A percentile compares a stretch with the other conserved stretches of the same genome.
Conservation (phyloP, 2,888 invertebrate species). For the Timema cristinae region DNA sequence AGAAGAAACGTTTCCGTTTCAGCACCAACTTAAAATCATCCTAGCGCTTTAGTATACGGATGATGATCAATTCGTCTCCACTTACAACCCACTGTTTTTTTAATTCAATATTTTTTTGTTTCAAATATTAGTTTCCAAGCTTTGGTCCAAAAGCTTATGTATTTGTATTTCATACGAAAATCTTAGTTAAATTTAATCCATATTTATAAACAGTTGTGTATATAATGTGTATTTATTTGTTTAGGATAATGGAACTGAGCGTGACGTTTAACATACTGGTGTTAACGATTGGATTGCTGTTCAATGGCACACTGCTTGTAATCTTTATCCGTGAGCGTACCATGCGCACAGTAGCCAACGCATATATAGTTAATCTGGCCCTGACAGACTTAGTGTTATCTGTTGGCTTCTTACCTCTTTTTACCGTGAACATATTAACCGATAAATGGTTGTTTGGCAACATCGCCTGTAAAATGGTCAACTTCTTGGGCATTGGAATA, state of each 20-base stretch:
- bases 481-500: conserved; percentile 1
- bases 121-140: no score
- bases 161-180: no score
- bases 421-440: neutral
- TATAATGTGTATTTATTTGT: neutral
- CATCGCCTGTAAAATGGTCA: neutral
- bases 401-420: neutral
- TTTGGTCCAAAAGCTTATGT: no score
- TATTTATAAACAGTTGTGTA: no score
- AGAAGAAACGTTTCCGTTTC: no score
- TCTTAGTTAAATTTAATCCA: no score
- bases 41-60: no score
- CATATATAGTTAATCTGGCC: conserved; percentile 10
- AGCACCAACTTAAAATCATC: no score
- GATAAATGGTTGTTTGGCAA: neutral
- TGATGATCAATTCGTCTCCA: no score
- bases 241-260: neutral
- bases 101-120: no score
- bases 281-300: neutral
- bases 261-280: neutral
- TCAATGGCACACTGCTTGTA: conserved; percentile 6
- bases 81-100: no score
- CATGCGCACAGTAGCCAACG: conserved; percentile 11
- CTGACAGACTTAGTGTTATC: neutral
- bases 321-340: neutral